A percentile compares a stretch with the other conserved stretches of the same genome.
Conservation (phyloP, 2,888 invertebrate species). For the Lysandra bellargus region DNA sequence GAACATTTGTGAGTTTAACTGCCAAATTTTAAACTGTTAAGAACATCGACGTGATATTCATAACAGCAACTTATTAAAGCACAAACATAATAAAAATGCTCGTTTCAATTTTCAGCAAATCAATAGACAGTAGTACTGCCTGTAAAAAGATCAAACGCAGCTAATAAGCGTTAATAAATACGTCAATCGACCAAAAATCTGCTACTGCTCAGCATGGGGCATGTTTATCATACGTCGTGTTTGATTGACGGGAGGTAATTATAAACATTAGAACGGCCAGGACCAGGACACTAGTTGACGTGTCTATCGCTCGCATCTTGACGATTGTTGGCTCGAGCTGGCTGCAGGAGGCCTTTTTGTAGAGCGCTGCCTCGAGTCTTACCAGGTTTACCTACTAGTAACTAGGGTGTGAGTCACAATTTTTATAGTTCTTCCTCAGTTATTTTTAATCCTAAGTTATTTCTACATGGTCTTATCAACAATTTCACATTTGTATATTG, state of each 20-base stretch:
- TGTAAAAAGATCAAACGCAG: slow-evolving; percentile 68
- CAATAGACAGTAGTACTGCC: background rate
- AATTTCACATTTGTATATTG: too few relatives aligned
- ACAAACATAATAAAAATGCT: background rate
- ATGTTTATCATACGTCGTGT: slow-evolving; percentile 69
- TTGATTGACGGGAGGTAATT: slow-evolving; percentile 77
- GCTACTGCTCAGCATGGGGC: slow-evolving; percentile 67
- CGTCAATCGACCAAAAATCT: slow-evolving; percentile 72
- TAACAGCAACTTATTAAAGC: background rate
- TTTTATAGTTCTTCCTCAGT: too few relatives aligned
- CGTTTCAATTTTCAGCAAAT: background rate
- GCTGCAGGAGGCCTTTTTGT: background rate
- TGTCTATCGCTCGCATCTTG: slow-evolving; percentile 69
- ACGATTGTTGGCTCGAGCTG: slow-evolving; percentile 66
- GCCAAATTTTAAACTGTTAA: background rate
- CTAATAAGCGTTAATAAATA: slow-evolving; percentile 73
- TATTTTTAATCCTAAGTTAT: too few relatives aligned
- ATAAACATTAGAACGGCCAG: slow-evolving; percentile 76
- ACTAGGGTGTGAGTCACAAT: background rate
- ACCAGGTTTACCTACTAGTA: background rate
- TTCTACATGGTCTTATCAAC: too few relatives aligned
- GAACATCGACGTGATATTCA: background rate
- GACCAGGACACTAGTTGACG: slow-evolving; percentile 73
- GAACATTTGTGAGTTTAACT: too few relatives aligned
- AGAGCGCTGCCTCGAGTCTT: background rate